These are phyloP conservation scores for Carcharodon carcharias DNA, from an alignment of 2,797 vertebrate genomes.

Conservation along the genomic window DNA sequence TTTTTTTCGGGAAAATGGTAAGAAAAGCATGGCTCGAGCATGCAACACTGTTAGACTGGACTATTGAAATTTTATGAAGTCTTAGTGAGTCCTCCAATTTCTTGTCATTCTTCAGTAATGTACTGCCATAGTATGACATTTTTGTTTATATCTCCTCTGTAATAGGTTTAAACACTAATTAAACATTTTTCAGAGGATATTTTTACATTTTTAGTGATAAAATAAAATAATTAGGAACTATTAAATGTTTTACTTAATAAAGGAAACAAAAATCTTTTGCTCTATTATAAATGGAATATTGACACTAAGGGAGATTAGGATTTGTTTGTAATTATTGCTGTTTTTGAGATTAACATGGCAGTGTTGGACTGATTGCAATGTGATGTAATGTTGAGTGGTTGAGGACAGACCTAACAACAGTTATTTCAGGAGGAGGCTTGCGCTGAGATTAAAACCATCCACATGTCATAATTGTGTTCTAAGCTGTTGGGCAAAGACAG, in stretches of 20 bases:
- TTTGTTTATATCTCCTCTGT: neutral
- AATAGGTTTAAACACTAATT: neutral
- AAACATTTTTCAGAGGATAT: neutral
- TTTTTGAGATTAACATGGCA: neutral
- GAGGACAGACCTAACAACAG: neutral
- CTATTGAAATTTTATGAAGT: neutral
- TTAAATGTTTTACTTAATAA: neutral
- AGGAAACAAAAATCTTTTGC: neutral
- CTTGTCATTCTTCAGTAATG: neutral
- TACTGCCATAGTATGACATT: neutral
- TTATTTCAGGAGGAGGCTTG: neutral
- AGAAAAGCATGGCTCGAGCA: neutral
- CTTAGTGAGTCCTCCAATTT: neutral
- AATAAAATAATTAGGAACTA: neutral
- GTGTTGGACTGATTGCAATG: neutral
- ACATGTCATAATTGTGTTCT: neutral
- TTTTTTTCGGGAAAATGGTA: conserved; percentile 16
- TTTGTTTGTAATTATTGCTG: neutral
- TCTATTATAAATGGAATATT: neutral
- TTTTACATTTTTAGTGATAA: neutral
- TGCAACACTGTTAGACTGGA: neutral
- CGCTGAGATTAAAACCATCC: neutral
- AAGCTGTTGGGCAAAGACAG: neutral
- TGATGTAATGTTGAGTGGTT: neutral
- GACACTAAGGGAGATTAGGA: neutral